phyloP scores from a whole-genome alignment of 2,888 invertebrate genomes.

The Netelia melanura region DNA sequence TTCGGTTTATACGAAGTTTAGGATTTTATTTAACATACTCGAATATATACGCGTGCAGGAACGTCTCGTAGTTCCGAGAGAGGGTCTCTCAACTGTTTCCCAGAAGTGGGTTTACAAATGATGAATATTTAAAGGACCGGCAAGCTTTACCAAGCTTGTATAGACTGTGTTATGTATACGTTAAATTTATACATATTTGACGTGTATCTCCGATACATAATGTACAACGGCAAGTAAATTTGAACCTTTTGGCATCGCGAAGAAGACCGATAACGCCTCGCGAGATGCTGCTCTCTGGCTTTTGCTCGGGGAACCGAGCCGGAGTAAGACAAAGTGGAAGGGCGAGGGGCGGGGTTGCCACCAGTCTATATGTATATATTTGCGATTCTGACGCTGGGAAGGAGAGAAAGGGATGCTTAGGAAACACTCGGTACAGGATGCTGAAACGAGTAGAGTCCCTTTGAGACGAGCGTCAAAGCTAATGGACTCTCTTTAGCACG shows the following conservation, averaged over 20 bases:
- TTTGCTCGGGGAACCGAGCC: neutral
- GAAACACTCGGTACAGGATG: constrained; percentile 82
- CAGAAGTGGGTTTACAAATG: constrained; percentile 77
- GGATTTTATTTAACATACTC: no score
- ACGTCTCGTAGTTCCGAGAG: neutral
- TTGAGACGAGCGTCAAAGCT: constrained; percentile 83
- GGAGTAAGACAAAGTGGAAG: constrained; percentile 18
- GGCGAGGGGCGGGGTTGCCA: neutral
- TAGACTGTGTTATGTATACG: constrained; percentile 43
- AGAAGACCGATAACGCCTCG: constrained; percentile 52
- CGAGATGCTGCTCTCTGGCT: constrained; percentile 29
- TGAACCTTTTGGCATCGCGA: constrained; percentile 34
- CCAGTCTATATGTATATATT: constrained; percentile 1
- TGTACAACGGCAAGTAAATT: constrained; percentile 61
- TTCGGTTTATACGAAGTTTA: no score
- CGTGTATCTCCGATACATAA: constrained; percentile 14
- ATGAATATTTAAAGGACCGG: constrained; percentile 79
- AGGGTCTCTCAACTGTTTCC: constrained; percentile 10
- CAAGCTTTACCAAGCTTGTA: constrained; percentile 32
- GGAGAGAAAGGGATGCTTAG: constrained; percentile 79
- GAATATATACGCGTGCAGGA: neutral
- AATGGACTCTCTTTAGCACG: constrained; percentile 78
- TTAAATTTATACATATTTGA: constrained; percentile 42
- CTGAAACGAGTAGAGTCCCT: constrained; percentile 80
- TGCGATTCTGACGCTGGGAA: constrained; percentile 73